These are phyloP conservation scores for Heliconius aoede DNA, from an alignment of 2,888 invertebrate genomes.

Conservation along the genomic window DNA sequence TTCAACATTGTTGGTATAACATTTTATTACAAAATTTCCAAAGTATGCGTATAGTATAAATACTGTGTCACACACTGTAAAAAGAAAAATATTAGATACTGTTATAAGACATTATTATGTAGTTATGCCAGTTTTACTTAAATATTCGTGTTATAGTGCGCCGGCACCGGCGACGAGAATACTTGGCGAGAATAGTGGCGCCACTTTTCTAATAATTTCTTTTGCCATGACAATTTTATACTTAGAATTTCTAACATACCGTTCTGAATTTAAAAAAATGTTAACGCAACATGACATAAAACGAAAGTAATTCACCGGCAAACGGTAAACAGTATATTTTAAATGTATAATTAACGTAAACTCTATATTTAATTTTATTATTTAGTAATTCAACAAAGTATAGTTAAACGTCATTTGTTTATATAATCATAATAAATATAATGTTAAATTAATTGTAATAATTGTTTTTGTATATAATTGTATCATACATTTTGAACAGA, in stretches of 20 bases:
- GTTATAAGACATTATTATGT: slow-evolving; percentile 45
- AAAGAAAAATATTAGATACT: slow-evolving; percentile 33
- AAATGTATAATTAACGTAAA: not conserved
- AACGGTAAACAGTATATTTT: slow-evolving; percentile 8
- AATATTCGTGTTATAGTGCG: slow-evolving; percentile 34
- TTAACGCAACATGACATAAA: slow-evolving; percentile 35
- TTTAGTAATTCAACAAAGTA: not conserved
- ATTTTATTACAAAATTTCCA: not conserved
- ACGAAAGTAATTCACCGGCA: slow-evolving; percentile 22
- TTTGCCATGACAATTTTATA: slow-evolving; percentile 39
- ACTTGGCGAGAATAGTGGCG: slow-evolving; percentile 38
- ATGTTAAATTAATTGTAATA: not conserved
- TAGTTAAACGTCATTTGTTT: not conserved
- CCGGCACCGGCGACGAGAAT: slow-evolving; percentile 34
- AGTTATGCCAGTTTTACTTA: slow-evolving; percentile 46
- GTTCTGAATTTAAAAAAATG: slow-evolving; percentile 33
- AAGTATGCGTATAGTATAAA: slow-evolving; percentile 24
- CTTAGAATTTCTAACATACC: slow-evolving; percentile 39
- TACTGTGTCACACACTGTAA: slow-evolving; percentile 26
- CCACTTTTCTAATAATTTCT: slow-evolving; percentile 34
- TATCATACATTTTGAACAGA: slow-evolving; percentile 62
- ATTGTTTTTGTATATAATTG: not conserved
- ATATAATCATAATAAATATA: not conserved
- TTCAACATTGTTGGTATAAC: not conserved
- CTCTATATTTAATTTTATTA: slow-evolving; percentile 6